These are phyloP conservation scores for Ochropleura plecta DNA, from an alignment of 2,888 invertebrate species.

Conservation along the genomic window DNA sequence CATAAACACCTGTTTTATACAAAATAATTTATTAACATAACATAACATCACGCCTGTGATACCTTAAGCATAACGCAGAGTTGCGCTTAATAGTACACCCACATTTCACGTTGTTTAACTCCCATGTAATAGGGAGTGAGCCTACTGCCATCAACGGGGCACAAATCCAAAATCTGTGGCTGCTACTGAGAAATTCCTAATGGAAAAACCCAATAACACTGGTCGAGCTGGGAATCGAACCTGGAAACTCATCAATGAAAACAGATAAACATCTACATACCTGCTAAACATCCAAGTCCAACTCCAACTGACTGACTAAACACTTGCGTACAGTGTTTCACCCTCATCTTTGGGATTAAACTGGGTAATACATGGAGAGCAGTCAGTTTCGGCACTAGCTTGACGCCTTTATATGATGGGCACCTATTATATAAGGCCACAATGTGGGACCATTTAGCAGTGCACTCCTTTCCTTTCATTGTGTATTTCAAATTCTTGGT, in stretches of 20 bases:
- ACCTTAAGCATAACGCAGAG: too few relatives aligned
- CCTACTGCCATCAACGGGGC: too few relatives aligned
- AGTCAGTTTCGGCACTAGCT: neutral
- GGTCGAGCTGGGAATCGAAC: neutral
- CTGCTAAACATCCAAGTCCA: too few relatives aligned
- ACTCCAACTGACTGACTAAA: too few relatives aligned
- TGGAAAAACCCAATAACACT: conserved; percentile 1
- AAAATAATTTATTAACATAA: neutral
- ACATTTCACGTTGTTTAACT: too few relatives aligned
- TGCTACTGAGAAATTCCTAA: neutral
- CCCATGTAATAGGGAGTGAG: too few relatives aligned
- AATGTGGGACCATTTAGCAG: conserved; percentile 33
- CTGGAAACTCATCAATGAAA: neutral
- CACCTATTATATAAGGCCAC: conserved; percentile 3
- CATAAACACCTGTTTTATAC: neutral
- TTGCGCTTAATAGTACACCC: too few relatives aligned
- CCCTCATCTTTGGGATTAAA: too few relatives aligned
- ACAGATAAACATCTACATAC: too few relatives aligned
- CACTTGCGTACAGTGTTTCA: too few relatives aligned
- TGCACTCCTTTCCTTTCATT: conserved; percentile 12
- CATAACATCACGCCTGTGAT: neutral
- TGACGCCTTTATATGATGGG: neutral
- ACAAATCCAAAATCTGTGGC: too few relatives aligned
- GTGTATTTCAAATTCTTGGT: conserved; percentile 19
- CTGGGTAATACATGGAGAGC: neutral